phyloP scores from a whole-genome alignment of 35 echinoderm and acorn worm genomes.

The Apostichopus japonicus region DNA sequence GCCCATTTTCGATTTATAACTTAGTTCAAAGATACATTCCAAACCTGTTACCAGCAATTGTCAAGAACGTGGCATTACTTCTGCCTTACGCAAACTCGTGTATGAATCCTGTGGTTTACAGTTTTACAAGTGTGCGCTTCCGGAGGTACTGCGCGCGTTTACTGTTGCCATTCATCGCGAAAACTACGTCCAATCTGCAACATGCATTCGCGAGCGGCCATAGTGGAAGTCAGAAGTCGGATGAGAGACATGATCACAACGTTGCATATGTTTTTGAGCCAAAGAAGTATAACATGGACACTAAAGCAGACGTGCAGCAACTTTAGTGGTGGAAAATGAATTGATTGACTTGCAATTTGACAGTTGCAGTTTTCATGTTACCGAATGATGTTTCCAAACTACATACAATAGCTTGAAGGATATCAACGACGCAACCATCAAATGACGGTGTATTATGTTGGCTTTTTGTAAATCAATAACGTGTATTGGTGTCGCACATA shows the following conservation, averaged over 20 bases:
- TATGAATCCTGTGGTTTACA: conserved; percentile 67
- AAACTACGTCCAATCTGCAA: background rate
- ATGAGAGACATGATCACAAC: background rate
- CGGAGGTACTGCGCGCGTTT: background rate
- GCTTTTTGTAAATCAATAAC: too few species aligned
- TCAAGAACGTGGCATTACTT: conserved; percentile 76
- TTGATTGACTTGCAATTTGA: too few species aligned
- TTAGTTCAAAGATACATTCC: conserved; percentile 52
- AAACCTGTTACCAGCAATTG: conserved; percentile 16
- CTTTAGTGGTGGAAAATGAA: too few species aligned
- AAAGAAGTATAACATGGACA: background rate
- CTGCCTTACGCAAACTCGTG: conserved; percentile 72
- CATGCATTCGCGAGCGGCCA: background rate
- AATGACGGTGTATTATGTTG: too few species aligned
- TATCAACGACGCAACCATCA: too few species aligned
- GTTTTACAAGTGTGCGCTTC: conserved; percentile 59
- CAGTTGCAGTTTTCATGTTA: too few species aligned
- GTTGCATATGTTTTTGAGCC: background rate
- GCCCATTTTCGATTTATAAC: conserved; percentile 70
- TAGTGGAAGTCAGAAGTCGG: background rate
- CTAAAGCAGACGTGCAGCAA: background rate
- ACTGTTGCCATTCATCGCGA: conserved; percentile 6
- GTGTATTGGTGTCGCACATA: too few species aligned
- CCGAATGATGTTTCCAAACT: too few species aligned
- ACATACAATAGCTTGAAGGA: too few species aligned